Evolutionary conservation across 1,140 invertebrate species (phyloP), one percentile per base, ranked within the genome.

Genomic region (Eulimnadia texana): DNA sequence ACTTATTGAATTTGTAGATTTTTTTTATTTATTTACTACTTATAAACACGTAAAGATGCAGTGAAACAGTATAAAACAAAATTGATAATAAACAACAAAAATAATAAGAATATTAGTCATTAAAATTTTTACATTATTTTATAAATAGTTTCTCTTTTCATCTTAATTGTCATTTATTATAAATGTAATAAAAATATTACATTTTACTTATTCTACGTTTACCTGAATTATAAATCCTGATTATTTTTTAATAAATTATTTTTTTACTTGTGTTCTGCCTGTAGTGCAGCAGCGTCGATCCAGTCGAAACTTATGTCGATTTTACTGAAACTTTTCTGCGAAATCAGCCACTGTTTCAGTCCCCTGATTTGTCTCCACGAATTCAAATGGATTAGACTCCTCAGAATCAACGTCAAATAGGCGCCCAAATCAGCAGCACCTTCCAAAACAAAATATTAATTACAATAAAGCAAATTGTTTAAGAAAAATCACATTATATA

Each of bases 191-290:
- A n/a, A n/a, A n/a, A n/a, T n/a, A n/a, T n/a, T n/a, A n/a, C n/a
- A n/a, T n/a, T n/a, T n/a, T n/a, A n/a, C n/a, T n/a, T n/a, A n/a
- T n/a, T n/a, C n/a, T n/a, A n/a, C n/a, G n/a, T n/a, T n/a, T n/a
- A n/a, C n/a, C n/a, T n/a, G n/a, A n/a, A n/a, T n/a, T n/a, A n/a
- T n/a, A n/a, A n/a, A n/a, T n/a, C n/a, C n/a, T n/a, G n/a, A n/a
- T n/a, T n/a, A n/a, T n/a, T n/a, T 42, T 42, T 42, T 55, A 55
- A 23, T n/a, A 24, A 23, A 55, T 22, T n/a, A 55, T 11, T 6
- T 6, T 3, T 25, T 29, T 57, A 57, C 55, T 57, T 57, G n/a
- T 27, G 33, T 1, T 57, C 55, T 1, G 55, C 55, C 29, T 57
- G 55, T 11, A 57, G 28, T 1, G 55, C 55, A 29, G 55, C 55